A percentile compares a stretch with the other conserved stretches of the same genome.
Evolutionary conservation across 2,888 invertebrate species (phyloP).

Genomic region (Ommatoiulus sabulosus): DNA sequence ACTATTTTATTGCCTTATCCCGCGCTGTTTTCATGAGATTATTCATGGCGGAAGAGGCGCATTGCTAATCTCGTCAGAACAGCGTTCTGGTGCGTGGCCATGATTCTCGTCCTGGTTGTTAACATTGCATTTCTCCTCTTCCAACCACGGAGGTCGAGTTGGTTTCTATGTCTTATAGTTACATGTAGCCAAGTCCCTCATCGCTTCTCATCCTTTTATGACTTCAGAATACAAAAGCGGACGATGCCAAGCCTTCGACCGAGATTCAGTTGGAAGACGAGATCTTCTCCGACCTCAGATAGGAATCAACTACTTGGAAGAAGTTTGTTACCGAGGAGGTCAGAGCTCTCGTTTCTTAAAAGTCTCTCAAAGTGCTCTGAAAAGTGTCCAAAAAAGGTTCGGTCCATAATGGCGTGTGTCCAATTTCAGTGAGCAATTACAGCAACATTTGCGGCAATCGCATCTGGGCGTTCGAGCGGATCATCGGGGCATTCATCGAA

Average conservation of each 20-base stretch:
- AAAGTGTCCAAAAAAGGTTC: neutral
- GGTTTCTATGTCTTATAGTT: too few relatives aligned
- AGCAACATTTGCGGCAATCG: conserved; percentile 68
- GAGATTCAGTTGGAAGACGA: conserved; percentile 65
- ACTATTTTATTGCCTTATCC: too few relatives aligned
- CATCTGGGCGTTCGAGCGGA: conserved; percentile 71
- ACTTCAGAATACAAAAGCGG: conserved; percentile 67
- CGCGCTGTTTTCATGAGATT: too few relatives aligned
- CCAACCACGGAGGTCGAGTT: neutral
- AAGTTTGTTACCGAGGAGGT: conserved; percentile 68
- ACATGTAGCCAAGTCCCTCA: neutral
- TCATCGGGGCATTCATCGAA: conserved; percentile 68
- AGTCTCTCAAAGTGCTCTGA: neutral
- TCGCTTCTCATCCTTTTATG: conserved; percentile 35
- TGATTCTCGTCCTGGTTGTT: too few relatives aligned
- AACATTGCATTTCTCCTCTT: too few relatives aligned
- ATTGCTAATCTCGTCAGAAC: too few relatives aligned
- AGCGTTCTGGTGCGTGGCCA: too few relatives aligned
- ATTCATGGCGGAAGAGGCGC: too few relatives aligned
- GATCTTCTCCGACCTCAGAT: conserved; percentile 66
- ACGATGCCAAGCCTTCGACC: conserved; percentile 67
- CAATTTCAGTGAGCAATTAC: conserved; percentile 65
- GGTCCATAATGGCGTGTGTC: neutral
- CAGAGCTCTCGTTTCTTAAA: neutral
- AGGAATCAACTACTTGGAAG: conserved; percentile 68